Conservation (phyloP, 2,888 invertebrate species). For the Yponomeuta cagnagella region DNA sequence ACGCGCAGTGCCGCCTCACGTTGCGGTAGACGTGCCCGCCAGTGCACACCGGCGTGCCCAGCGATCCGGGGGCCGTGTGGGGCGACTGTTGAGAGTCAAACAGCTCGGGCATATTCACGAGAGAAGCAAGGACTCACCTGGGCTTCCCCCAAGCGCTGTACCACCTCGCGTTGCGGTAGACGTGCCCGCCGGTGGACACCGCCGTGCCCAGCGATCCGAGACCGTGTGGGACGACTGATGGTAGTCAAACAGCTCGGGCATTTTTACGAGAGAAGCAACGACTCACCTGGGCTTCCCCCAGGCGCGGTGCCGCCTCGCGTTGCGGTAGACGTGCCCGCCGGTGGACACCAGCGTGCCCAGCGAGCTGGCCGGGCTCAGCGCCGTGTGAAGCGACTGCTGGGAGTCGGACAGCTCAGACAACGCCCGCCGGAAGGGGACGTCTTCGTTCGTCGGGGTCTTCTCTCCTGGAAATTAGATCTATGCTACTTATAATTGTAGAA, state of each 20-base stretch:
- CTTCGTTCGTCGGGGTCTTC: conserved; percentile 53
- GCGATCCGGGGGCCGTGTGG: conserved; percentile 54
- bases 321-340: conserved; percentile 48
- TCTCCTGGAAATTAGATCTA: conserved; percentile 35
- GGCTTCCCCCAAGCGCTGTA: background rate
- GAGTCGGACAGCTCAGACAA: conserved; percentile 28
- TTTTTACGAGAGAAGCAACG: background rate
- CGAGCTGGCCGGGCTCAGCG: conserved; percentile 60
- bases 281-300: background rate
- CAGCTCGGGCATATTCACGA: background rate
- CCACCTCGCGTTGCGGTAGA: conserved; percentile 65
- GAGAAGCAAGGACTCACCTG: background rate
- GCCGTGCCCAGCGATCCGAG: conserved; percentile 65
- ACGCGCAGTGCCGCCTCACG: background rate
- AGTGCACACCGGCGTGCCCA: conserved; percentile 52
- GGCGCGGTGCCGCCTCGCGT: conserved; percentile 23
- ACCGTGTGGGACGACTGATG: conserved; percentile 43
- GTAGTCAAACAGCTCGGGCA: no score
- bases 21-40: conserved; percentile 53
- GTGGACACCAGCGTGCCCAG: conserved; percentile 72
- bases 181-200: conserved; percentile 70
- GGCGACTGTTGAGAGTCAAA: conserved; percentile 41
- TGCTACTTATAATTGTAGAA: no score
- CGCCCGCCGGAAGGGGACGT: conserved; percentile 22
- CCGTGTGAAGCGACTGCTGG: conserved; percentile 44